A percentile compares a stretch with the other conserved stretches of the same genome.
These are phyloP conservation scores for Oxyteleia sp. DNA, from an alignment of 2,888 invertebrate species.

Conservation along the genomic window DNA sequence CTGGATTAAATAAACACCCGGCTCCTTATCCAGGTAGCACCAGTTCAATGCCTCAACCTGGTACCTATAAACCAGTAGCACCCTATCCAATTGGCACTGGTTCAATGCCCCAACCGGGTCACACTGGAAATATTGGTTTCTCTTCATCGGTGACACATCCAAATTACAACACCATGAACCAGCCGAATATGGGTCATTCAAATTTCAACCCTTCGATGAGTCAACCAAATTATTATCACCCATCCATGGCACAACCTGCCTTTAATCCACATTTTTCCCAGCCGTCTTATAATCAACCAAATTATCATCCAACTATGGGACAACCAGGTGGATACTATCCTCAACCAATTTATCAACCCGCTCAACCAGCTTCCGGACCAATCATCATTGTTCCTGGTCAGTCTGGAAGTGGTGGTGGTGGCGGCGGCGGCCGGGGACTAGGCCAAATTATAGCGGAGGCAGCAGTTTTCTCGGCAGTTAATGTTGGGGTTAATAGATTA, in stretches of 20 bases:
- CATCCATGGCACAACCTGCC: conserved; percentile 39
- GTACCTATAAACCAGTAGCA: not conserved
- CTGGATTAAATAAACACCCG: too few species aligned
- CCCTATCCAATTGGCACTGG: conserved; percentile 44
- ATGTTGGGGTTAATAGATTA: conserved; percentile 69
- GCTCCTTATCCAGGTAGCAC: conserved; percentile 40
- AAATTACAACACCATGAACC: conserved; percentile 31
- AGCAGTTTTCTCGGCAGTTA: conserved; percentile 63
- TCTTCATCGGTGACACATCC: conserved; percentile 46
- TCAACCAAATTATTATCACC: conserved; percentile 36
- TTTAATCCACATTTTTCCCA: conserved; percentile 56
- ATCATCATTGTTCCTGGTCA: conserved; percentile 60
- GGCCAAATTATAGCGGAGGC: conserved; percentile 71
- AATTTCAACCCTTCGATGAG: conserved; percentile 21
- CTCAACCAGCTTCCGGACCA: conserved; percentile 63
- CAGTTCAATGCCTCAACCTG: conserved; percentile 38
- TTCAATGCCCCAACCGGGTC: conserved; percentile 56
- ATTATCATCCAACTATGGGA: conserved; percentile 25
- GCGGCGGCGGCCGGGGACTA: conserved; percentile 57
- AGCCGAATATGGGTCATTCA: conserved; percentile 21
- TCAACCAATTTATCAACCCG: conserved; percentile 63
- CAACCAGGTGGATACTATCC: conserved; percentile 41
- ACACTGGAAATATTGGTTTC: conserved; percentile 58
- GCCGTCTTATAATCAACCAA: conserved; percentile 31
- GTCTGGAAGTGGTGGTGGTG: conserved; percentile 35